These are phyloP conservation scores for Hyalella azteca DNA, from an alignment of 2,888 invertebrate species.

Conservation along the genomic window DNA sequence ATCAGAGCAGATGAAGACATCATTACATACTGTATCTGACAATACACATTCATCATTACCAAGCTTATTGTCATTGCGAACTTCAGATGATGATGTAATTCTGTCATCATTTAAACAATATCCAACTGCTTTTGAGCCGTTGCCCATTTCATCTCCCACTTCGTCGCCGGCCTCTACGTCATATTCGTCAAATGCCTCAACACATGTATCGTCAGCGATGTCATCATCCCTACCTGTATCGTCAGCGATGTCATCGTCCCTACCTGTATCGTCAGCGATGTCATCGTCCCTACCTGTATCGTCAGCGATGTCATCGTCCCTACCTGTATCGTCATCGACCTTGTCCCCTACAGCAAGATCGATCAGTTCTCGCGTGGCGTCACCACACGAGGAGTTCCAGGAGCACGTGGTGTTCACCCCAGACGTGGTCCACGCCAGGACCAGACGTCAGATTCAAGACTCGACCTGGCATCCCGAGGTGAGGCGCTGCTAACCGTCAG, in stretches of 20 bases:
- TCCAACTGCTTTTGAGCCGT: no score
- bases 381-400: slow-evolving; percentile 43
- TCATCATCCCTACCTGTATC: not conserved
- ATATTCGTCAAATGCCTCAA: no score
- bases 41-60: no score
- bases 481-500: not conserved
- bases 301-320: not conserved
- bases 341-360: not conserved
- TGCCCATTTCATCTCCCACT: no score
- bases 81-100: no score
- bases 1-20: no score
- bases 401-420: slow-evolving; percentile 47
- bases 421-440: slow-evolving; percentile 36
- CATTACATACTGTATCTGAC: no score
- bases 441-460: slow-evolving; percentile 40
- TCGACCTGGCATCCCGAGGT: slow-evolving; percentile 37
- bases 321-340: not conserved
- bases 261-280: not conserved
- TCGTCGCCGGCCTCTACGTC: no score
- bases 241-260: not conserved
- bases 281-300: not conserved
- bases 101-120: no score
- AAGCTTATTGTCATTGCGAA: no score
- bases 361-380: not conserved
- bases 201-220: not conserved